Evolutionary conservation across 2,113 vertebrate species (phyloP).

Genomic region (Heloderma charlesbogerti): DNA sequence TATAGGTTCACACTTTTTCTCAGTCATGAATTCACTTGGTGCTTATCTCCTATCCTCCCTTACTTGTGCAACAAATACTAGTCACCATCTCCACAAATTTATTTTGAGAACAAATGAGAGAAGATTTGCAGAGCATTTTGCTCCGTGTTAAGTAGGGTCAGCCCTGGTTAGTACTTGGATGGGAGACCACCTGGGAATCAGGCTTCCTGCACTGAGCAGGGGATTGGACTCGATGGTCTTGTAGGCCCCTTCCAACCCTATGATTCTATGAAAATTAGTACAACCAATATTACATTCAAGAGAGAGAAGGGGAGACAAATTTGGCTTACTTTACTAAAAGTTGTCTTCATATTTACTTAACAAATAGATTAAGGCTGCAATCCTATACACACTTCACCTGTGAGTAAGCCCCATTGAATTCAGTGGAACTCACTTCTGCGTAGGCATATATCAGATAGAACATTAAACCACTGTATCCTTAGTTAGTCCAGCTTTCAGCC

Average conservation of each 20-base stretch:
- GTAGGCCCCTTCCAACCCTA: too few relatives aligned
- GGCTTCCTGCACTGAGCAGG: too few relatives aligned
- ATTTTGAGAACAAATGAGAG: not conserved
- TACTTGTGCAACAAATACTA: not conserved
- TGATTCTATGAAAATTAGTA: not conserved
- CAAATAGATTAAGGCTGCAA: not conserved
- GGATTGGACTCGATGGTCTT: too few relatives aligned
- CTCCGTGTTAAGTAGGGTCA: too few relatives aligned
- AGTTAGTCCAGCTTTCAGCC: not conserved
- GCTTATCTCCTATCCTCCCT: not conserved
- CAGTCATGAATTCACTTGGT: not conserved
- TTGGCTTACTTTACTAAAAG: not conserved
- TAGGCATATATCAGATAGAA: not conserved
- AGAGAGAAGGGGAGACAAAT: not conserved
- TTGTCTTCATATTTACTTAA: conserved; percentile 24
- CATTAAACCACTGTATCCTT: accelerated
- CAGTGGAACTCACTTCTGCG: not conserved
- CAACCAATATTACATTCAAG: not conserved
- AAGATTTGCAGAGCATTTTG: not conserved
- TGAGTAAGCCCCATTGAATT: not conserved
- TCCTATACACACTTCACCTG: not conserved
- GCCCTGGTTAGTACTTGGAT: too few relatives aligned
- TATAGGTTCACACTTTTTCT: not conserved
- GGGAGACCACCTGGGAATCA: too few relatives aligned
- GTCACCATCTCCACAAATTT: not conserved